Evolutionary conservation across 2,888 invertebrate genomes (phyloP).

Genomic region (Oscheius sp.): DNA sequence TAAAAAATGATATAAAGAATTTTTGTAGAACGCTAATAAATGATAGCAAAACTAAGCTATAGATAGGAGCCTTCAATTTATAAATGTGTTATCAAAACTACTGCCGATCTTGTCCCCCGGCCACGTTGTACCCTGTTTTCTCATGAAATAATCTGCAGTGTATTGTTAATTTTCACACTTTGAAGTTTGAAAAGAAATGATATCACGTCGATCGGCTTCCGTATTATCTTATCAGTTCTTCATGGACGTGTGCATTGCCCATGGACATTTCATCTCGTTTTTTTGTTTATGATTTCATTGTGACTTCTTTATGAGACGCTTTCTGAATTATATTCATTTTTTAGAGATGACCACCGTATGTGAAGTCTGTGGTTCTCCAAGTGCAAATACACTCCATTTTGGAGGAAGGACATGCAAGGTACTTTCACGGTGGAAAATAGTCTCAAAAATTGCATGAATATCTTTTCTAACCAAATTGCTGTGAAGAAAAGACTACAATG

Average conservation of each 20-base stretch:
- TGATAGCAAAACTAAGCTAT: too few species aligned
- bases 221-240: slow-evolving; percentile 22
- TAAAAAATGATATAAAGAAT: too few species aligned
- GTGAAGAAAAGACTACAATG: too few species aligned
- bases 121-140: neutral
- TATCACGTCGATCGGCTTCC: slow-evolving; percentile 16
- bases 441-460: too few species aligned
- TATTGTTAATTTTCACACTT: slow-evolving; percentile 15
- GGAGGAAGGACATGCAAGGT: slow-evolving; percentile 34
- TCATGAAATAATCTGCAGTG: neutral
- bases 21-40: too few species aligned
- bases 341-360: slow-evolving; percentile 37
- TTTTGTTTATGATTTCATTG: neutral
- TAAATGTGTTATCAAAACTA: too few species aligned
- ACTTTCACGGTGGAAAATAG: too few species aligned
- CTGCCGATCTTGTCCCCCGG: too few species aligned
- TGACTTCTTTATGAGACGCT: neutral
- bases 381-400: slow-evolving; percentile 52
- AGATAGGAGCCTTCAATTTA: too few species aligned
- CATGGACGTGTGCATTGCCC: neutral
- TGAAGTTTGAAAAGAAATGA: slow-evolving; percentile 12
- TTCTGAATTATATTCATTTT: too few species aligned
- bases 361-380: slow-evolving; percentile 53
- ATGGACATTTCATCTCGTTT: neutral
- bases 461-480: too few species aligned